Percentiles rank a stretch among this genome's conserved stretches.
phyloP scores from a whole-genome alignment of 2,113 vertebrate species.

The Andinoacara biseriatus region DNA sequence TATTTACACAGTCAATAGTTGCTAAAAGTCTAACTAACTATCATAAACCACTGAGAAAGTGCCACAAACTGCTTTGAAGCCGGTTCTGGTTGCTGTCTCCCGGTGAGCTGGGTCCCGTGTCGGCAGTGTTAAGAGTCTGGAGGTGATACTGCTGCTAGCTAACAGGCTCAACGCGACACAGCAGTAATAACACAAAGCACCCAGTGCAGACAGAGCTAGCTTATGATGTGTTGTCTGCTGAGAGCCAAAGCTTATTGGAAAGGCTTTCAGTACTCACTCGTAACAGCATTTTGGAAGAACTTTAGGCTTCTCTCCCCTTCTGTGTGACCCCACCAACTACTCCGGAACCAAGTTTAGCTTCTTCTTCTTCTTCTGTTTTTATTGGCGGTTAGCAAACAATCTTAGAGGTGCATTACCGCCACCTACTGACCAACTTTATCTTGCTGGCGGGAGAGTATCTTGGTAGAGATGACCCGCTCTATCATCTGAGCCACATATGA shows the following conservation, averaged over 20 bases:
- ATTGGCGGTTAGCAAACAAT: not conserved
- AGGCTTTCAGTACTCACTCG: slow-evolving; percentile 66
- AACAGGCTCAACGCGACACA: not conserved
- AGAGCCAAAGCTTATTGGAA: not conserved
- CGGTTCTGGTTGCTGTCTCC: not conserved
- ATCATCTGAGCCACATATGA: no score
- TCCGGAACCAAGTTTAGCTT: slow-evolving; percentile 52
- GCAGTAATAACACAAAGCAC: not conserved
- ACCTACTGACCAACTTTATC: not conserved
- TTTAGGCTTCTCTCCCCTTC: not conserved
- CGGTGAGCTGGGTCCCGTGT: not conserved
- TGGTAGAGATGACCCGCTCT: no score
- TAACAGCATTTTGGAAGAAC: slow-evolving; percentile 68
- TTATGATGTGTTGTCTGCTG: not conserved
- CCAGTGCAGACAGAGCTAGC: not conserved
- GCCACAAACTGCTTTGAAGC: not conserved
- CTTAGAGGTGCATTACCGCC: not conserved
- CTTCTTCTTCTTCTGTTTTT: not conserved
- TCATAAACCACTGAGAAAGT: not conserved
- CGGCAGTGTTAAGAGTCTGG: not conserved
- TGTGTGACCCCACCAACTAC: slow-evolving; percentile 40
- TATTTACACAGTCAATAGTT: no score
- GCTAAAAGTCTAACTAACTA: no score
- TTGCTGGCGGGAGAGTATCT: no score
- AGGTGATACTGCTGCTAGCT: slow-evolving; percentile 10